Base-by-base conservation (phyloP, 2,797 vertebrate species). In the Pelochelys cantorii region DNA sequence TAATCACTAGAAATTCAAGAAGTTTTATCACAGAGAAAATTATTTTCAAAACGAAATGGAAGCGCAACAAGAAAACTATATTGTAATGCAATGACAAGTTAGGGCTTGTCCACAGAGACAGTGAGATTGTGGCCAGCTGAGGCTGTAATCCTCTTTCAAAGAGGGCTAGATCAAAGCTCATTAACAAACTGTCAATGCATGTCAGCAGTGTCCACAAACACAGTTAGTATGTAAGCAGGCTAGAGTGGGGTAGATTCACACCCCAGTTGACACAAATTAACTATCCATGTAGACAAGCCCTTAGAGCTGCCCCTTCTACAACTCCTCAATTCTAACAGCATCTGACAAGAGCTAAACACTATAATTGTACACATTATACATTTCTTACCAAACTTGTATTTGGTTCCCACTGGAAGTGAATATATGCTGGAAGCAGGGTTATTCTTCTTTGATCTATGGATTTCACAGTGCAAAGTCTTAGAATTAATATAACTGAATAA, bases 351-450 rank as follows among this genome's bases (percentile, higher is more conserved):
- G 17, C 77, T 84, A 27, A 52, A 31, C 55, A 65, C 48, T 84
- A 15, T 54, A 34, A 54, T 56, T 3, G 11, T 25, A n/a, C 20
- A 57, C 4, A 81, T 14, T 65, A 20, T 59, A 60, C 0, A 20
- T 88, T 92, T 90, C 48, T 81, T 83, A 87, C 25, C 65, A 84
- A 92, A 3, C 54, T 85, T 92, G 34, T 82, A 87, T 2, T 55
- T 79, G 17, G 1, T 2, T 37, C 86, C 81, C 82, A 86, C 62
- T 60, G 56, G 11, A 93, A 93, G 7, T 57, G 75, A 77, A 29
- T 56, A 37, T 18, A 87, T 13, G 10, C 25, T 91, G 88, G n/a
- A 93, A 84, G 31, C 83, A 7, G n/a, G 37, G 52, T 1, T 71
- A 14, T 83, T 65, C 85, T 91, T 87, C 74, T 93, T 90, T 20